Evolutionary conservation across 2,797 vertebrate species (phyloP).

Genomic region (Chelonia mydas): DNA sequence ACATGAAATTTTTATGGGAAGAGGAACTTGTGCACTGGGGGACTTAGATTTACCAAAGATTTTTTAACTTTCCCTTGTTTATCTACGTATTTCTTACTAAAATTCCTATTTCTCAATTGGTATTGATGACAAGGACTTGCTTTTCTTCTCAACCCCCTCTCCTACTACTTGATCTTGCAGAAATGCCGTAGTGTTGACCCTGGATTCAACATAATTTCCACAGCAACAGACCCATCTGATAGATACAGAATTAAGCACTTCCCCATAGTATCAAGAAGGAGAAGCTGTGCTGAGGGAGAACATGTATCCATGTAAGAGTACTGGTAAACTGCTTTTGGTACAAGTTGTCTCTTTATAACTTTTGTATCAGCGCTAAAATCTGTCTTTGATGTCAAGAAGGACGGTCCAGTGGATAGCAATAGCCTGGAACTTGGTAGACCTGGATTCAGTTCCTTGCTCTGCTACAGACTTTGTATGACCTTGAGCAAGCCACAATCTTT

Average conservation of each 20-base stretch:
- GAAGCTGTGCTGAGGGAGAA: not conserved
- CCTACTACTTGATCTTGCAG: not conserved
- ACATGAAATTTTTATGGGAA: not conserved
- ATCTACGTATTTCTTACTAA: not conserved
- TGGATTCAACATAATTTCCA: not conserved
- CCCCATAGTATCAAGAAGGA: not conserved
- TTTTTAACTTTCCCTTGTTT: not conserved
- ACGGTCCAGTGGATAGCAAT: not conserved
- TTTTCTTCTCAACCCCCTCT: not conserved
- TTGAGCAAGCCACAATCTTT: not conserved
- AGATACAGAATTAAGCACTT: not conserved
- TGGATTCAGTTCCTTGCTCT: not conserved
- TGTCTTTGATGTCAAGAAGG: not conserved
- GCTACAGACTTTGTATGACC: not conserved
- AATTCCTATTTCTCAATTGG: not conserved
- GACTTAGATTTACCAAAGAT: not conserved
- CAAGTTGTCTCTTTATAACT: not conserved
- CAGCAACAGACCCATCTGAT: not conserved
- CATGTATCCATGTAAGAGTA: not conserved
- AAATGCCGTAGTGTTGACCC: not conserved
- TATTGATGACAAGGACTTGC: not conserved
- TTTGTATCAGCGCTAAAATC: not conserved
- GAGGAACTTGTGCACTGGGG: not conserved
- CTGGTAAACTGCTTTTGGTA: not conserved
- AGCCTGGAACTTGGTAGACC: not conserved